These are phyloP conservation scores for Drosophila cyrtoloma DNA, from an alignment of 2,888 invertebrate species.

Conservation along the genomic window DNA sequence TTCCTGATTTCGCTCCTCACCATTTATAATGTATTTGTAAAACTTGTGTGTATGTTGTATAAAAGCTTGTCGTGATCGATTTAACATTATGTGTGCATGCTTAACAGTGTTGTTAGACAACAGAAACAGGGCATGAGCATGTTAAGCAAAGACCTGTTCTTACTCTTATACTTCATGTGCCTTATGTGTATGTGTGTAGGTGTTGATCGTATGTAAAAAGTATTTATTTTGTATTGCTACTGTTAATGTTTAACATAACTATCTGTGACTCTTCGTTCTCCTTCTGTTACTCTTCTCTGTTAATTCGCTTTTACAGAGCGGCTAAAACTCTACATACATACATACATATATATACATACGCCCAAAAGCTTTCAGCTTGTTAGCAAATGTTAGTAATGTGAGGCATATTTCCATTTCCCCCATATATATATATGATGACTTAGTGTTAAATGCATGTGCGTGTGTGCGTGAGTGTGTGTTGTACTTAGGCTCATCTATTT, in stretches of 20 bases:
- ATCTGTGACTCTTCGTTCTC: background rate
- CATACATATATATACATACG: background rate
- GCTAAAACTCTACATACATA: background rate
- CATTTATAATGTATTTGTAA: background rate
- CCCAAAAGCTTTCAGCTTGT: background rate
- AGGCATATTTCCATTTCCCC: background rate
- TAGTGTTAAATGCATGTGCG: background rate
- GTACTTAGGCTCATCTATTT: slow-evolving; percentile 3
- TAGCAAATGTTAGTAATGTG: background rate
- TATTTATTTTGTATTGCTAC: background rate
- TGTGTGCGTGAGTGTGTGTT: background rate
- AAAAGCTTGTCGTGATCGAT: background rate
- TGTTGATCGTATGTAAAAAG: background rate
- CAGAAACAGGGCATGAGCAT: background rate
- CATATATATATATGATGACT: background rate
- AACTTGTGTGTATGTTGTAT: background rate
- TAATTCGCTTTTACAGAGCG: background rate
- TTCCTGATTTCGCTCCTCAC: background rate
- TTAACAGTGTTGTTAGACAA: background rate
- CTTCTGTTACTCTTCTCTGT: background rate
- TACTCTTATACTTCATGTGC: background rate
- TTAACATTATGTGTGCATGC: background rate
- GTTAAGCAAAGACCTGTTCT: background rate
- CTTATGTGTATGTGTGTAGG: background rate
- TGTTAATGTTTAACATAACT: background rate